A percentile compares a stretch with the other conserved stretches of the same genome.
Conservation (phyloP, 2,888 invertebrate genomes). For the Troglohyphantes excavatus region DNA sequence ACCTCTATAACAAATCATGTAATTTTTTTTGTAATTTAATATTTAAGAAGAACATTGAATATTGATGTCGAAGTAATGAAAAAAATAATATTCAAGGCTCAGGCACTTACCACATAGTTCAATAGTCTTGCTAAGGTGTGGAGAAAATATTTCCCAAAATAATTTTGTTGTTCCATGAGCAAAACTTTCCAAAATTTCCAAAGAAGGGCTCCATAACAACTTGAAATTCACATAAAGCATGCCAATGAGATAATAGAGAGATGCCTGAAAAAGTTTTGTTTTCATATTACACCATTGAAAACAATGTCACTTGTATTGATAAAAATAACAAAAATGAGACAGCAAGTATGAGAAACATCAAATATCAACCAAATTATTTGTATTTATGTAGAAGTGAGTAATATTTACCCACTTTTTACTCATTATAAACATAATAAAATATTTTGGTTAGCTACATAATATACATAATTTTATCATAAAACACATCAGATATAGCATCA, state of each 20-base stretch:
- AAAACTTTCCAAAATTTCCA: slow-evolving; percentile 89
- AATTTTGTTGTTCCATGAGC: slow-evolving; percentile 86
- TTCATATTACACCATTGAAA: neutral
- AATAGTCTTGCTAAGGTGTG: slow-evolving; percentile 84
- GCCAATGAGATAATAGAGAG: slow-evolving; percentile 91
- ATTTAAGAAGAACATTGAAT: too few species aligned
- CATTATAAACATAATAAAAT: too few species aligned
- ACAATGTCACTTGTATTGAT: neutral
- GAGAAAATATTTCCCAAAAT: slow-evolving; percentile 89
- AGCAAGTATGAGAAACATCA: too few species aligned
- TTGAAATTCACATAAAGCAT: slow-evolving; percentile 92
- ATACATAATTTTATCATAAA: too few species aligned
- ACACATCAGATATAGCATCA: too few species aligned
- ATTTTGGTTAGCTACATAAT: too few species aligned
- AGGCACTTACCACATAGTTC: slow-evolving; percentile 80
- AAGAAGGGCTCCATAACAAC: slow-evolving; percentile 92
- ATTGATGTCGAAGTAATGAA: neutral
- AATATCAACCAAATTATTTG: too few species aligned
- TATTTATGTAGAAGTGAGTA: neutral
- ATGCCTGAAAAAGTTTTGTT: slow-evolving; percentile 83
- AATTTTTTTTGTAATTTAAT: too few species aligned
- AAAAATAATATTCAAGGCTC: neutral
- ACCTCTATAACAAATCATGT: too few species aligned
- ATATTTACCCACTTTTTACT: too few species aligned
- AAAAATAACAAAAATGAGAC: too few species aligned